Evolutionary conservation across 2,113 vertebrate species (phyloP), one percentile per base, ranked within the genome.

Genomic region (Anser brachyrhynchus): DNA sequence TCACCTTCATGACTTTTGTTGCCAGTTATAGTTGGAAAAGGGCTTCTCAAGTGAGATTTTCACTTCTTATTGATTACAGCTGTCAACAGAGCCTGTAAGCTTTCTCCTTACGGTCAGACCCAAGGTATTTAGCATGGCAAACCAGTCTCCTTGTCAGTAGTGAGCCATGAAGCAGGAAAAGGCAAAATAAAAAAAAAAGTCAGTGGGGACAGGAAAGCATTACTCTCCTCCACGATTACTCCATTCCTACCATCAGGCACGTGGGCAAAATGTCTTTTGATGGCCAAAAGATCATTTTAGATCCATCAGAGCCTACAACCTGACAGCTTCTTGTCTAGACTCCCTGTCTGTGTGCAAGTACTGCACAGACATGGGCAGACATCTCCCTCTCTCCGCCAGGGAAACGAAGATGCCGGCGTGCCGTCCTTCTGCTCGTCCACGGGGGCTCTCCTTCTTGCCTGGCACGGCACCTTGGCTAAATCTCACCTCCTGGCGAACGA

Each of bases 11-110:
- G 51, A 84, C 61, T 91, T 92, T 17, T 10, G 10, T 41, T 96
- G 87, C 41, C 62, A 58, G 94, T 89, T 79, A 44, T 10, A 89
- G 62, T 26, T 66, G 44, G 49, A 79, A 92, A 94, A 95, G 35
- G 64, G 62, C 74, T 92, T 96, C 75, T 95, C 70, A 85, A 82
- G 35, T 23, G 54, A 95, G 84, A 84, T 93, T 89, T 87, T 94
- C 58, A 65, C 71, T 87, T 69, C 69, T 88, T 97, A 96, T 92
- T 91, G 96, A 96, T 94, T 89, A 93, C 66, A 76, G 83, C 90
- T 95, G 91, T 93, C 93, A 96, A 87, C 92, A 41, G 49, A 94
- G 80, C 76, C 86, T 58, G 83, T 15, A 84, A 82, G 73, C 90
- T 94, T 92, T 75, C 89, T 94, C 83, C 86, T 84, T 43, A 70